Evolutionary conservation across 2,113 vertebrate genomes (phyloP).

Genomic region (Neotragus pygmaeus): DNA sequence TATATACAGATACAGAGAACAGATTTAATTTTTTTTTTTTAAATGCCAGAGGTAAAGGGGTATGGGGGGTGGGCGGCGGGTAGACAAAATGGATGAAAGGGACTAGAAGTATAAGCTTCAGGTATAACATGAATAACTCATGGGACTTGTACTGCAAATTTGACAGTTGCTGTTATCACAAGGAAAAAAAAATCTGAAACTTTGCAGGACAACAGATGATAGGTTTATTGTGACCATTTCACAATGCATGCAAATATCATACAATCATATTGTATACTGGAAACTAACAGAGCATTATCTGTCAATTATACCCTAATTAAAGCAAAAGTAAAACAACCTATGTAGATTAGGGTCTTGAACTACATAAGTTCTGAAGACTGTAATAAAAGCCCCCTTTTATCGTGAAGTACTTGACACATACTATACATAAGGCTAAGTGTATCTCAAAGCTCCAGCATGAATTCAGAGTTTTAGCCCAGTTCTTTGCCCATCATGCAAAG

Average conservation of each 20-base stretch:
- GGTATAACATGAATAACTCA: background rate
- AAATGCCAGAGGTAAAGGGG: background rate
- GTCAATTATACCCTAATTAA: background rate
- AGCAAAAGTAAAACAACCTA: background rate
- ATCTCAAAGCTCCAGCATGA: background rate
- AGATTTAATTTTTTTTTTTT: background rate
- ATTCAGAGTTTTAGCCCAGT: background rate
- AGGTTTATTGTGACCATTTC: background rate
- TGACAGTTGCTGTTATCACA: background rate
- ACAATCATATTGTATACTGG: background rate
- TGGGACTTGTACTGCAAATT: background rate
- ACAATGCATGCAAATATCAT: background rate
- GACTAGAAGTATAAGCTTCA: background rate
- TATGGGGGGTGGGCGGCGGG: rapidly evolving
- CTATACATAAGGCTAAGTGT: background rate
- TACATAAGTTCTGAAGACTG: background rate
- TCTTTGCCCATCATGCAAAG: background rate
- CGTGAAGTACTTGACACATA: background rate
- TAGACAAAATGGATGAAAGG: background rate
- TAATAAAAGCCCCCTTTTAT: background rate
- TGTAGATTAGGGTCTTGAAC: background rate
- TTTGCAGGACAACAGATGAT: background rate
- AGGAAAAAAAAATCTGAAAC: background rate
- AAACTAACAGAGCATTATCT: background rate
- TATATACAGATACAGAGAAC: background rate